Percentiles rank a stretch among this genome's conserved stretches.
phyloP scores from a whole-genome alignment of 2,113 vertebrate genomes.

The Galbula dea region DNA sequence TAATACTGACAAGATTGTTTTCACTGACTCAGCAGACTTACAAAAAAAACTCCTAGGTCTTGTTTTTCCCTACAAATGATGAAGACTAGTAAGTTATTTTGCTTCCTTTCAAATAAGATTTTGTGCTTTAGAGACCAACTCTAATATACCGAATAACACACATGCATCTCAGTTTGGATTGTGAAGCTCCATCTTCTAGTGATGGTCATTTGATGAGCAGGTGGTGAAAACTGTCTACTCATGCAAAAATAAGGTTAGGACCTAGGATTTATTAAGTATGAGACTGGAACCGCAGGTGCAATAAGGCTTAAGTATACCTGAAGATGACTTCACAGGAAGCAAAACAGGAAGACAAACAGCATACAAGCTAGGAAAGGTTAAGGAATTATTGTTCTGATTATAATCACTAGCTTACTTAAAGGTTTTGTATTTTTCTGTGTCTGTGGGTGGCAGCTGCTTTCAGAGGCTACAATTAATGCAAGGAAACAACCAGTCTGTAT shows the following conservation, averaged over 20 bases:
- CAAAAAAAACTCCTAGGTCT: not conserved
- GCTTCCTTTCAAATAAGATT: not conserved
- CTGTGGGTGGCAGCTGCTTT: not conserved
- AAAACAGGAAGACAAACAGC: not conserved
- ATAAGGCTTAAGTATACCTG: not conserved
- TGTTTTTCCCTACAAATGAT: not conserved
- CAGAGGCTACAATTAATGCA: not conserved
- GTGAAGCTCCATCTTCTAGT: not conserved
- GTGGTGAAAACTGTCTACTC: not conserved
- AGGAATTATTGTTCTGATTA: not conserved
- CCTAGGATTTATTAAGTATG: not conserved
- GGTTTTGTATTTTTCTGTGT: not conserved
- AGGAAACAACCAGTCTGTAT: not conserved
- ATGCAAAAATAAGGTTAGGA: not conserved
- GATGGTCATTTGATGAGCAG: not conserved
- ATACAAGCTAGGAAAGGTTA: not conserved
- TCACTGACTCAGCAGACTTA: not conserved
- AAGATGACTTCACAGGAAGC: not conserved
- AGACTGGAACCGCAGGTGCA: not conserved
- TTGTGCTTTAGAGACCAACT: not conserved
- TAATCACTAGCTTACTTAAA: not conserved
- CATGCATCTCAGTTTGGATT: not conserved
- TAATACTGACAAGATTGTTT: not conserved
- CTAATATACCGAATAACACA: not conserved
- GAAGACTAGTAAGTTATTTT: not conserved